Evolutionary conservation across 2,888 invertebrate genomes (phyloP), one percentile per base, ranked within the genome.

Genomic region (Cephus spinipes): DNA sequence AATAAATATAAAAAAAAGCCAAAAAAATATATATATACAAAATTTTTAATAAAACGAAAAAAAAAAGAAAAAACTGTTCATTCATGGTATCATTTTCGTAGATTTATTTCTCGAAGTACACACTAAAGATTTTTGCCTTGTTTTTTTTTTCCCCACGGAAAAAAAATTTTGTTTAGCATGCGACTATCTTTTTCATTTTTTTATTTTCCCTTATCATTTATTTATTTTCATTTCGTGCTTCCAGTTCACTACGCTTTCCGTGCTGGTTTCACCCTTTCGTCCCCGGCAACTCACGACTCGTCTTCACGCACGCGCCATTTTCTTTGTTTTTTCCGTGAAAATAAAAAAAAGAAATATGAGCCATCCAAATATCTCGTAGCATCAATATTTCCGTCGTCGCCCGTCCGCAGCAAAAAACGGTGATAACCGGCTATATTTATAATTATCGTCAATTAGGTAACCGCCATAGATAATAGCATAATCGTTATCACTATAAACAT

Each of bases 401-500:
- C 79, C 77, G 76, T 79, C 79, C 81, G 77, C 77, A 80, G 80
- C 76, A 36, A 36, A 74, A 69, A 76, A 77, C 77, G 78, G 79
- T 12, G 71, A 33, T 71, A 32, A 55, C 32, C 71, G 32, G 33
- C 31, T 71, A 33, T 71, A 80, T 73, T 76, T 76, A 73, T 76
- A 79, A 79, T 83, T 74, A 80, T 78, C 73, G 75, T 68, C 73
- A 68, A 75, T 32, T 73, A 77, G 74, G 79, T 71, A 71, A 71
- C 71, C 71, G 31, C 71, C 32, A 71, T 77, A 75, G 75, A 75
- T 68, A 78, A 71, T 78, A 78, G 75, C 75, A 78, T 78, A 75
- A 78, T 78, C 34, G 75, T 76, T 76, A 76, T 75, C 68, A 31
- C 71, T 33, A 71, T 71, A 71, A 71, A 71, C 71, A 71, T 71